These are phyloP conservation scores for Zaprionus lachaisei DNA, from an alignment of 1,140 invertebrate genomes.

Conservation along the genomic window DNA sequence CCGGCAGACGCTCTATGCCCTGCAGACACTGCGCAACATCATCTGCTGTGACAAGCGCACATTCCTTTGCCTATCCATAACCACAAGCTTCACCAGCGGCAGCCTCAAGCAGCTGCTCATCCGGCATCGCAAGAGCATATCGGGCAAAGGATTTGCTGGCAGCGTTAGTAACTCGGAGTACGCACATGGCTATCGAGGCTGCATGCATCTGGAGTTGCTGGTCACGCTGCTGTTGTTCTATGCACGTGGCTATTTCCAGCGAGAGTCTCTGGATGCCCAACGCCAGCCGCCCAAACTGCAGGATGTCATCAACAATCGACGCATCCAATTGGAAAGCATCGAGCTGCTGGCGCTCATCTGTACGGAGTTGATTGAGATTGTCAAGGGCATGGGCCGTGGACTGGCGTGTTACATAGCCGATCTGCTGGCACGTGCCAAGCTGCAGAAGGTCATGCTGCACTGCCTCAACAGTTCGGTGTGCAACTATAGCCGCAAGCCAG, in stretches of 20 bases:
- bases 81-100: slow-evolving; percentile 87
- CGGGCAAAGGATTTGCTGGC: slow-evolving; percentile 92
- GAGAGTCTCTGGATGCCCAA: slow-evolving; percentile 85
- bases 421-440: slow-evolving; percentile 92
- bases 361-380: slow-evolving; percentile 91
- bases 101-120: slow-evolving; percentile 87
- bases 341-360: slow-evolving; percentile 92
- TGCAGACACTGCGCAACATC: slow-evolving; percentile 90
- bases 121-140: slow-evolving; percentile 92
- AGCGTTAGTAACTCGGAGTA: slow-evolving; percentile 88
- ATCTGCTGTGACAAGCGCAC: slow-evolving; percentile 90
- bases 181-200: slow-evolving; percentile 88
- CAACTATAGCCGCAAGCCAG: slow-evolving; percentile 69
- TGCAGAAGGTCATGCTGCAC: slow-evolving; percentile 95
- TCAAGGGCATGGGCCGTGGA: slow-evolving; percentile 92
- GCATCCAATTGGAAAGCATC: slow-evolving; percentile 91
- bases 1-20: slow-evolving; percentile 90
- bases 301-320: slow-evolving; percentile 90
- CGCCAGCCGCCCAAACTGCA: slow-evolving; percentile 88
- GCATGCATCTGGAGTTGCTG: slow-evolving; percentile 93
- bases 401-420: slow-evolving; percentile 94
- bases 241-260: slow-evolving; percentile 92
- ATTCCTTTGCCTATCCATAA: slow-evolving; percentile 90
- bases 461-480: slow-evolving; percentile 92
- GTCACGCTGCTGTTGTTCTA: slow-evolving; percentile 93